Evolutionary conservation across 2,113 vertebrate species (phyloP).

Genomic region (Thymallus thymallus): DNA sequence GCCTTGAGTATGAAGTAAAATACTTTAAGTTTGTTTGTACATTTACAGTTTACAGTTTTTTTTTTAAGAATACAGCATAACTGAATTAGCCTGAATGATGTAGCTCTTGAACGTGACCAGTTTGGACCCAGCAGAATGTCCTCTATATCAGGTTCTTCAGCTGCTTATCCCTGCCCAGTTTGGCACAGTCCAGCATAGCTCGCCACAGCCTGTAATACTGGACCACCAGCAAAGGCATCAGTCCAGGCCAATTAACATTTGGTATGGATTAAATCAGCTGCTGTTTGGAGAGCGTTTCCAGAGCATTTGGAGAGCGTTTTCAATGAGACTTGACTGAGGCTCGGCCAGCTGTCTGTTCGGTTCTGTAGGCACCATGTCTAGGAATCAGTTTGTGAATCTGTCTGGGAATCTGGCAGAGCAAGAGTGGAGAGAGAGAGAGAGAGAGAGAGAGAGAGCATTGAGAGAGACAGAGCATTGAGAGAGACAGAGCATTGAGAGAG

Average conservation of each 20-base stretch:
- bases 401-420: too few relatives aligned
- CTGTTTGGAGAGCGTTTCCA: constrained; percentile 14
- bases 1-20: background rate
- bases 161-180: constrained; percentile 54
- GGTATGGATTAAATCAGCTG: constrained; percentile 75
- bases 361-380: background rate
- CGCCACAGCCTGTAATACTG: constrained; percentile 61
- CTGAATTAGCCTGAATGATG: background rate
- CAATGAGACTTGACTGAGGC: background rate
- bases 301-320: background rate
- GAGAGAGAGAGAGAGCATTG: constrained; percentile 25
- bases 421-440: background rate
- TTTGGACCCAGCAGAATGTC: constrained; percentile 36
- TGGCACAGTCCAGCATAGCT: constrained; percentile 39
- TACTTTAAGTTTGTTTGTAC: too few relatives aligned
- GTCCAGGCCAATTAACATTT: constrained; percentile 79
- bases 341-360: constrained; percentile 6
- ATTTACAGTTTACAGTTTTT: too few relatives aligned
- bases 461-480: constrained; percentile 16
- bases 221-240: constrained; percentile 70
- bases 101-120: background rate
- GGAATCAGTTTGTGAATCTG: background rate
- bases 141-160: constrained; percentile 63
- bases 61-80: background rate
- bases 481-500: background rate